phyloP scores from a whole-genome alignment of 2,797 vertebrate species.

The Takifugu rubripes region DNA sequence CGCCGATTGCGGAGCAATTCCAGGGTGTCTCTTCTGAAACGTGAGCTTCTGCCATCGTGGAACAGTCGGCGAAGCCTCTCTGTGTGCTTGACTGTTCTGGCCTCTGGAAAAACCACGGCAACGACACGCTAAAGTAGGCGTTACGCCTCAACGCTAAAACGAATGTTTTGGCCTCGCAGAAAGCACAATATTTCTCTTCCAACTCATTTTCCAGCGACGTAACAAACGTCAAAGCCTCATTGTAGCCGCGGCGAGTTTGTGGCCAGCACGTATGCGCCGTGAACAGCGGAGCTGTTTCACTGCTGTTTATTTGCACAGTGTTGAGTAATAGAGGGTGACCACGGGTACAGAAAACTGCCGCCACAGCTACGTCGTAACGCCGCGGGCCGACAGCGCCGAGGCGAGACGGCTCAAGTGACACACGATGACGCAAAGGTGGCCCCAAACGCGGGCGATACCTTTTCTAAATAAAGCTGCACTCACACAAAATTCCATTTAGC shows the following conservation, averaged over 20 bases:
- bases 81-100: not conserved
- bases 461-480: conserved; percentile 51
- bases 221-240: conserved; percentile 40
- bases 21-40: not conserved
- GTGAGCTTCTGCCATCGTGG: not conserved
- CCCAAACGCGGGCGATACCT: conserved; percentile 48
- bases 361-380: conserved; percentile 3
- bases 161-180: conserved; percentile 38
- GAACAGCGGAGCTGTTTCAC: conserved; percentile 18
- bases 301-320: conserved; percentile 30
- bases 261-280: not conserved
- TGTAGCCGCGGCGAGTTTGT: conserved; percentile 17
- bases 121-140: conserved; percentile 10
- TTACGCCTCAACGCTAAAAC: conserved; percentile 48
- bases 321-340: conserved; percentile 22
- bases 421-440: conserved; percentile 46
- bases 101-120: not conserved
- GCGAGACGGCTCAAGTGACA: conserved; percentile 32
- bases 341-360: conserved; percentile 37
- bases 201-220: conserved; percentile 28
- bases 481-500: conserved; percentile 37
- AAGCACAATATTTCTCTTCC: conserved; percentile 28
- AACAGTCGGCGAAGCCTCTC: not conserved
- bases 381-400: conserved; percentile 36
- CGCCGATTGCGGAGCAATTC: not conserved